Conservation (phyloP, 2,113 vertebrate genomes). For the Delphinapterus leucas region DNA sequence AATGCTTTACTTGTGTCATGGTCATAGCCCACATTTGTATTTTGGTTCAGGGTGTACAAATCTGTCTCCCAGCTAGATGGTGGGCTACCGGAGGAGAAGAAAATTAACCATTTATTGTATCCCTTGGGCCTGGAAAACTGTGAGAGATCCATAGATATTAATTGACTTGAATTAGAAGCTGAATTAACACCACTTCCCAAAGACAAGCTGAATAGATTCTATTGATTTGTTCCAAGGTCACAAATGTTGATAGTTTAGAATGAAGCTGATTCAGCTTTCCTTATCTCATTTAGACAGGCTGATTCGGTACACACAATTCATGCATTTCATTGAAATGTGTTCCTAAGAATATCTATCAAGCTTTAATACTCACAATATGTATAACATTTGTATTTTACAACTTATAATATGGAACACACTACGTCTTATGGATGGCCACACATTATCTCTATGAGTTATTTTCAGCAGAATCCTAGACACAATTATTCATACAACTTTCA, state of each 20-base stretch:
- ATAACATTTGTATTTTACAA: not conserved
- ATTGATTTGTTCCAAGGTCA: conserved; percentile 57
- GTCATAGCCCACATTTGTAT: not conserved
- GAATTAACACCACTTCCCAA: conserved; percentile 33
- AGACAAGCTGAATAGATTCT: conserved; percentile 26
- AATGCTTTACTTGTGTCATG: not conserved
- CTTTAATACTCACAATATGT: not conserved
- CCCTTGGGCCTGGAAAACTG: not conserved
- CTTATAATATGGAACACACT: not conserved
- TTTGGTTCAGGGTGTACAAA: not conserved
- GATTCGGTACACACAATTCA: not conserved
- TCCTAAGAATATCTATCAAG: not conserved
- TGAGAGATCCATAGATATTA: not conserved
- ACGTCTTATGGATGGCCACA: not conserved
- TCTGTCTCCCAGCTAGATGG: not conserved
- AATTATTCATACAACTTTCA: not conserved
- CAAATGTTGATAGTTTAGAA: conserved; percentile 30
- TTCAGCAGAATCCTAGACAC: conserved; percentile 11
- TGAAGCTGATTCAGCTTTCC: conserved; percentile 52
- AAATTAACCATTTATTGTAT: not conserved
- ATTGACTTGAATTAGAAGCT: conserved; percentile 32
- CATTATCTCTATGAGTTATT: not conserved
- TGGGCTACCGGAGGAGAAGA: not conserved
- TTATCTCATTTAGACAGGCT: not conserved
- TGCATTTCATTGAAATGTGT: not conserved